Evolutionary conservation across 30 jellyfish, hydroid and myxozoan genomes (phyloP), one percentile per base, ranked within the genome.

Genomic region (Pelagia noctiluca): DNA sequence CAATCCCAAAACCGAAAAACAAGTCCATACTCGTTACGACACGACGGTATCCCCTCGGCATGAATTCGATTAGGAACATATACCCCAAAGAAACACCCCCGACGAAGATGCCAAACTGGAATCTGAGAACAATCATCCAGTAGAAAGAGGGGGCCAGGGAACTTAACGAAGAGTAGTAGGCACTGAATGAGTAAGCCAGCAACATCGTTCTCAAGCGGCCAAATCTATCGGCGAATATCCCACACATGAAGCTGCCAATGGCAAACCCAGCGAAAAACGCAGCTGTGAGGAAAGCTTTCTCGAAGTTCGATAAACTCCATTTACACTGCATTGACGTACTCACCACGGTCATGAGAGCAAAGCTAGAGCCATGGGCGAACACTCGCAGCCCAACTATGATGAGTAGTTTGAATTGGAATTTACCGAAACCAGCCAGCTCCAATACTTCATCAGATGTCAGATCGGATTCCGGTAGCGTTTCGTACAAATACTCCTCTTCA

Each of bases 71-170:
- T 23, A 82, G 80, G 61, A 82, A 82, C 71, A 82, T 25, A 48
- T 82, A 82, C 1, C 92, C 92, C 16, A 82, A 86, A 1, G 92
- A 82, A 2, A 82, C 92, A 1, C 92, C 92, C 18, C 92, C 92
- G 33, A 82, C 92, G 66, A 67, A 82, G 23, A 82, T 82, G 21
- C 92, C 92, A 36, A 82, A 82, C 64, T 66, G 69, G 86, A 82
- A 82, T 2, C 92, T 79, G 26, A 82, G 31, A 23, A 48, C 64
- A 33, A 82, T 8, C 92, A 82, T 82, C 92, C 92, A 82, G 53
- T 60, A 70, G 63, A 68, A 82, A 1, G 92, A 82, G 37, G 92
- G 92, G 22, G 92, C 64, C 1, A 82, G 70, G 24, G 92, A 64
- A 28, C 86, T 68, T 16, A 82, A 48, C 28, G 92, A 37, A 0